Evolutionary conservation across 2,888 invertebrate species (phyloP), one percentile per base, ranked within the genome.

Genomic region (Nemotelus pantherinus): DNA sequence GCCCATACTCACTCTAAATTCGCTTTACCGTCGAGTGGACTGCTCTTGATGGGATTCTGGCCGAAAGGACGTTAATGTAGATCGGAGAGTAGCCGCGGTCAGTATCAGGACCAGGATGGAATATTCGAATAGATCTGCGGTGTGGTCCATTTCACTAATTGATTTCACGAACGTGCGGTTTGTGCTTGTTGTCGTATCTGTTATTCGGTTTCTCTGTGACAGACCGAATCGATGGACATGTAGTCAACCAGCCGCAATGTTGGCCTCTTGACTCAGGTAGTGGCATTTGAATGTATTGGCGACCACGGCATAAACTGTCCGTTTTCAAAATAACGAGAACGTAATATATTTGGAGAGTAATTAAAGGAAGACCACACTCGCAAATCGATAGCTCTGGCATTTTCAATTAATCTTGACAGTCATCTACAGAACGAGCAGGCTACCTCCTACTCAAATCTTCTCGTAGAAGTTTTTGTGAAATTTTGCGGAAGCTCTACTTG

Each of bases 131-230:
- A 74, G 74, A 63, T 74, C 63, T 74, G 74, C 60, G 74, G 74
- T 60, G 60, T 48, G 60, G 44, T 74, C 74, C 74, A 74, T 74
- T 74, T 74, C 74, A 74, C 74, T 74, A 74, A 74, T 74, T 74
- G 74, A 74, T 74, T 74, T 60, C 74, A 74, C 74, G 74, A 60
- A 74, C 74, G 48, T 74, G 74, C 60, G 74, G 74, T 63, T 72
- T 74, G 9, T 74, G 60, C 60, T 74, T 74, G 74, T 74, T 74
- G 74, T 74, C 74, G 74, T 74, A 48, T 74, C 60, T 74, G 74
- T 60, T 74, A 63, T 74, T 63, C 60, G 74, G 74, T 74, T 60
- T 63, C 63, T 47, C 74, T 74, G 74, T 74, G 74, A 74, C 74
- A 74, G 74, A 60, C 47, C 74, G 47, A 74, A 41, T 60, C 41